Evolutionary conservation across 1,140 invertebrate genomes (phyloP).

Genomic region (Drosophila quadrilineata): DNA sequence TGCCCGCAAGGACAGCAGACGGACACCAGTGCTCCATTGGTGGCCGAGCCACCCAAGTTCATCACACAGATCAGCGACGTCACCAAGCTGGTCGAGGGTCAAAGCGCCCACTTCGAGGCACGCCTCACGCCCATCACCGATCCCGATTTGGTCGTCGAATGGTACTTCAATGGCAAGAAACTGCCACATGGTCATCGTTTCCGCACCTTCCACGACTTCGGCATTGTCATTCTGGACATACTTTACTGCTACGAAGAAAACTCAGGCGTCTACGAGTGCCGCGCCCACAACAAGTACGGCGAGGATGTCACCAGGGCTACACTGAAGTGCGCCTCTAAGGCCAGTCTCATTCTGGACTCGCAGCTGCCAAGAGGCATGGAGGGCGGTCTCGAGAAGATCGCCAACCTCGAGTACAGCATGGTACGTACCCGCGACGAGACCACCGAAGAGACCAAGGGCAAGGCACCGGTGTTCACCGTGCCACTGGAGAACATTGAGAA

Average conservation of each 20-base stretch:
- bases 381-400: constrained; percentile 94
- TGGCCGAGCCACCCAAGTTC: constrained; percentile 93
- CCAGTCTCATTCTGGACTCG: constrained; percentile 95
- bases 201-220: constrained; percentile 98
- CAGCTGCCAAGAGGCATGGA: constrained; percentile 97
- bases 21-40: constrained; percentile 85
- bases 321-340: constrained; percentile 93
- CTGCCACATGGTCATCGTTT: constrained; percentile 96
- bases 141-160: constrained; percentile 96
- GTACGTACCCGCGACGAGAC: constrained; percentile 87
- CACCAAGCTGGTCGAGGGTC: constrained; percentile 92
- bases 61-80: constrained; percentile 92
- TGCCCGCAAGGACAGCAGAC: constrained; percentile 84
- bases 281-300: constrained; percentile 96
- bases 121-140: constrained; percentile 94
- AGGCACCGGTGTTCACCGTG: constrained; percentile 94
- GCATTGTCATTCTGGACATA: constrained; percentile 97
- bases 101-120: constrained; percentile 96
- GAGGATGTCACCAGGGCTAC: constrained; percentile 92
- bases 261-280: constrained; percentile 95
- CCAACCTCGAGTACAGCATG: constrained; percentile 94
- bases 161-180: constrained; percentile 97
- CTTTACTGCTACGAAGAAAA: constrained; percentile 98
- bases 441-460: constrained; percentile 87
- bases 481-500: constrained; percentile 93